Evolutionary conservation across 2,888 invertebrate genomes (phyloP), one percentile per base, ranked within the genome.

Genomic region (Lapara coniferarum): DNA sequence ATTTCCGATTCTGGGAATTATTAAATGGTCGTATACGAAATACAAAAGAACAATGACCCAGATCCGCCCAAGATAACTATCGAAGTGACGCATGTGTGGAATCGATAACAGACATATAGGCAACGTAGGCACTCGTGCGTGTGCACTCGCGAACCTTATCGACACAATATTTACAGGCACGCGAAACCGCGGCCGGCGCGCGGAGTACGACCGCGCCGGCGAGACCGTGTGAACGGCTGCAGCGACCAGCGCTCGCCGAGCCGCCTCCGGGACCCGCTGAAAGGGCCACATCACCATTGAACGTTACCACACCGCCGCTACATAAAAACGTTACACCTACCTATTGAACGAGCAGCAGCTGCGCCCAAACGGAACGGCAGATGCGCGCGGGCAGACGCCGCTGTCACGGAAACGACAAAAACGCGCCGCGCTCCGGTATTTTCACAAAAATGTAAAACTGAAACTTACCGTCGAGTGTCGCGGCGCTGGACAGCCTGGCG

Each of bases 31-130:
- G 70, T 74, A 83, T 78, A 83, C 80, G 82, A 89, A 88, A 85
- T 86, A 89, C 86, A 89, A 92, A 91, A 89, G 90, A 93, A 92
- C 92, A 92, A 92, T 92, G 93, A 93, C 93, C 93, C 88, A 93
- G 90, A 92, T 93, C 89, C 85, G 85, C 81, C 82, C 85, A 87
- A 90, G 93, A 93, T 93, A 92, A 91, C 88, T 86, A 91, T 92
- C 90, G 90, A 88, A 84, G 88, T 92, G 91, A 92, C 92, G 91
- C 90, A 91, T 91, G 88, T 88, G 89, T 90, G 88, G 87, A 90
- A 91, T 93, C 93, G 93, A 93, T 93, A 93, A 92, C 92, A 89
- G 89, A 83, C 82, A 85, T 87, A 85, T 85, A 71, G 63, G 88
- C 87, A 86, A 85, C 87, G 85, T 86, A 71, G 63, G 88, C 88